Percentiles rank a stretch among this genome's conserved stretches.
These are phyloP conservation scores for Neoarius graeffei DNA, from an alignment of 2,113 vertebrate species.

Conservation along the genomic window DNA sequence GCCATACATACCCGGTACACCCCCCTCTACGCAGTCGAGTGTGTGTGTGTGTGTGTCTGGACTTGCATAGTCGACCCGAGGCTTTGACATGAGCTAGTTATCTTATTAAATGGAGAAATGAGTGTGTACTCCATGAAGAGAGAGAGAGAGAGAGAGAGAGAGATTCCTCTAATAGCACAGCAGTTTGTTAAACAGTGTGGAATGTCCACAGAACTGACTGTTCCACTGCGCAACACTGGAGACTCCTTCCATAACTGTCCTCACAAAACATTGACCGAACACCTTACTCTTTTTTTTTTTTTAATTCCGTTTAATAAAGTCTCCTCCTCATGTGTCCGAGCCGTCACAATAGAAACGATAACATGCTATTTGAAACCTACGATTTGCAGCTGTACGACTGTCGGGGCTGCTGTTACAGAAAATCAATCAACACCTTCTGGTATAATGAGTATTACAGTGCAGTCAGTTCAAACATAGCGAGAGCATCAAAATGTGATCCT, in stretches of 20 bases:
- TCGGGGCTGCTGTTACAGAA: neutral
- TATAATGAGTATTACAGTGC: neutral
- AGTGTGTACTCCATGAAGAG: neutral
- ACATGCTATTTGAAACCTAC: neutral
- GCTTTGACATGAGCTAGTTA: conserved; percentile 35
- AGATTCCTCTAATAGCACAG: neutral
- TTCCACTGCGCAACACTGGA: neutral
- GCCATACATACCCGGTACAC: conserved; percentile 39
- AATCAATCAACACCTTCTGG: neutral
- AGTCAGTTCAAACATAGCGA: too few species aligned
- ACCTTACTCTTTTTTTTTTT: neutral
- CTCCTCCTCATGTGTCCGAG: neutral
- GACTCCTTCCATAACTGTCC: neutral
- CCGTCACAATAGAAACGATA: neutral
- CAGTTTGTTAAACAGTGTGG: neutral
- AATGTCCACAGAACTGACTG: neutral
- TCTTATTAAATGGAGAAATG: conserved; percentile 6
- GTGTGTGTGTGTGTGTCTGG: neutral
- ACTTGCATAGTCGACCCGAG: neutral
- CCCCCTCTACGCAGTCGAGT: neutral
- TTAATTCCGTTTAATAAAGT: neutral
- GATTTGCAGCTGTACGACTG: neutral
- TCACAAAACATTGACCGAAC: neutral
- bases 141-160: neutral
- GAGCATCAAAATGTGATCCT: too few species aligned